These are phyloP conservation scores for Sialis lutaria DNA, from an alignment of 2,888 invertebrate genomes.

Conservation along the genomic window DNA sequence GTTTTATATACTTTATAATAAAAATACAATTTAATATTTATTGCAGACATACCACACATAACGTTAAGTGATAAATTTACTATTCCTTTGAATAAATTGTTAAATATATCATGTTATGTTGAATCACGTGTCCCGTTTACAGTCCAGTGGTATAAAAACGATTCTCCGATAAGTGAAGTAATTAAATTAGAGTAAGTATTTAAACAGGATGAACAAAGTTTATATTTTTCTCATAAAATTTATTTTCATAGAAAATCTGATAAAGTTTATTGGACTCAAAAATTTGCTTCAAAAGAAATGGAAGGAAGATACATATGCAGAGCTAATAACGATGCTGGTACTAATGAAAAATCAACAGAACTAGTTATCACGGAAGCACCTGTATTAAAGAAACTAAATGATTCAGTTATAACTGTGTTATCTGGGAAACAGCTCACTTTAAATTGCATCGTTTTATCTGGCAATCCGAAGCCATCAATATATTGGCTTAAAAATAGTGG, in stretches of 20 bases:
- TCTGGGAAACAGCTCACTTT: background rate
- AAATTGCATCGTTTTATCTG: conserved; percentile 27
- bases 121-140: no score
- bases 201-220: no score
- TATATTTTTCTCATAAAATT: no score
- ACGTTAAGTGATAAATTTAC: no score
- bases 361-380: background rate
- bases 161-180: no score
- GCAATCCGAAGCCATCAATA: conserved; percentile 37
- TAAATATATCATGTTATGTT: no score
- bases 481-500: conserved; percentile 34
- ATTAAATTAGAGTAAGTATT: no score
- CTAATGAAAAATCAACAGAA: background rate
- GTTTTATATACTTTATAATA: background rate
- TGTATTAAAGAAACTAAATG: background rate
- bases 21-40: background rate
- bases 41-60: no score
- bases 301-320: conserved; percentile 2
- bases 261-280: conserved; percentile 23
- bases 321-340: conserved; percentile 2
- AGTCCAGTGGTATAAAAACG: no score
- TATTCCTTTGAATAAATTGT: no score
- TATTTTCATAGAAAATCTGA: conserved; percentile 25
- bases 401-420: background rate
- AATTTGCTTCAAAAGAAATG: conserved; percentile 22